A percentile compares a stretch with the other conserved stretches of the same genome.
phyloP scores from a whole-genome alignment of 2,797 vertebrate species.

The Glyptemys insculpta region DNA sequence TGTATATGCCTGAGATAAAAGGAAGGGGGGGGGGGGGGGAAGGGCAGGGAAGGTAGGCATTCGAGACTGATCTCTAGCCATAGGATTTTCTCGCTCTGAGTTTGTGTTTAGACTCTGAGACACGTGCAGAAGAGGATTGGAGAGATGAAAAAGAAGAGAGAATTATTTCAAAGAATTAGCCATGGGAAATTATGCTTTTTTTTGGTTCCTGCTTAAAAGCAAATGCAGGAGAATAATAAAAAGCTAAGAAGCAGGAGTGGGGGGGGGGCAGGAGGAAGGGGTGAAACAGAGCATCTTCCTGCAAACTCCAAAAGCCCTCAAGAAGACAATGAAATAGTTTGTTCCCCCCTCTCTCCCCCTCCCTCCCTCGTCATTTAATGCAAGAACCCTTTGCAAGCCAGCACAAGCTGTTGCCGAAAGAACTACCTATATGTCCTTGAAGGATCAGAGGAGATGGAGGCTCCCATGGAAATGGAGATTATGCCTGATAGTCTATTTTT shows the following conservation, averaged over 20 bases:
- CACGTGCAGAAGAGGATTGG: background rate
- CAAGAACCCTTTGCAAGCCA: background rate
- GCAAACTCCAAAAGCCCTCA: background rate
- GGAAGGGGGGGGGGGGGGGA: background rate
- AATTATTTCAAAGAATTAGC: constrained; percentile 43
- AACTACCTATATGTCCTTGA: background rate
- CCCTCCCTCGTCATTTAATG: fast-evolving
- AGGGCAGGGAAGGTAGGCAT: background rate
- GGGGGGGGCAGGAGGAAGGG: background rate
- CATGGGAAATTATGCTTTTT: constrained; percentile 4
- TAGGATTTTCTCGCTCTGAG: background rate
- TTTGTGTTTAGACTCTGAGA: constrained; percentile 10
- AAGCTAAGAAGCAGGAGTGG: no score
- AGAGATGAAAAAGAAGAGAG: background rate
- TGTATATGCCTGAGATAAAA: background rate
- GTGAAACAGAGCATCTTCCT: background rate
- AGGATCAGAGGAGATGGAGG: fast-evolving
- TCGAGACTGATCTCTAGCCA: background rate
- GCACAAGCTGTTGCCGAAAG: fast-evolving
- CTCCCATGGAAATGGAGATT: fast-evolving
- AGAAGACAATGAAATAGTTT: background rate
- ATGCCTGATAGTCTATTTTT: fast-evolving
- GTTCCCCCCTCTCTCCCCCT: background rate
- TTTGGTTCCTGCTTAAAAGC: constrained; percentile 69
- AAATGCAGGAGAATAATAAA: constrained; percentile 41